A percentile compares a stretch with the other conserved stretches of the same genome.
These are phyloP conservation scores for Drosophila busckii DNA, from an alignment of 1,140 invertebrate genomes.

Conservation along the genomic window DNA sequence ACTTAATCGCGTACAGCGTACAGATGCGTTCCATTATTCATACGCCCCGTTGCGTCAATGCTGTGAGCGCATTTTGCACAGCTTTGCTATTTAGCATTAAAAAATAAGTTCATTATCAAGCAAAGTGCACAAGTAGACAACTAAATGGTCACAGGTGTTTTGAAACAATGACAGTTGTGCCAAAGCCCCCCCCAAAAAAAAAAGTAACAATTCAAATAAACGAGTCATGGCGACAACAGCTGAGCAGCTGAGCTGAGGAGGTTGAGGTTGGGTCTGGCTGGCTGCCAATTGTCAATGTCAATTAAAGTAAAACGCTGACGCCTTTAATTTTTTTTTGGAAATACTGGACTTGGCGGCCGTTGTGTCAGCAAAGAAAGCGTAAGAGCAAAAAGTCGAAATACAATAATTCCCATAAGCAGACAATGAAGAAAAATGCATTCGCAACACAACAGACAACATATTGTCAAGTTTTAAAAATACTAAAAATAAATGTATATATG, in stretches of 20 bases:
- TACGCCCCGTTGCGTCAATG: conserved; percentile 12
- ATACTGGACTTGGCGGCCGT: conserved; percentile 28
- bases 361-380: conserved; percentile 58
- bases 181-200: conserved; percentile 19
- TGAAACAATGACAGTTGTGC: conserved; percentile 19
- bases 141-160: conserved; percentile 15
- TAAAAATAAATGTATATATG: conserved; percentile 24
- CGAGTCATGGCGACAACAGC: neutral
- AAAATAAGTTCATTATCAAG: conserved; percentile 42
- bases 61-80: conserved; percentile 16
- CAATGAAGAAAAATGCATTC: conserved; percentile 50
- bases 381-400: conserved; percentile 16
- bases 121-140: conserved; percentile 23
- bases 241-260: neutral
- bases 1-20: conserved; percentile 13
- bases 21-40: conserved; percentile 31
- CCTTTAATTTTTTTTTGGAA: conserved; percentile 32
- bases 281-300: conserved; percentile 63
- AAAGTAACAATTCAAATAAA: conserved; percentile 4
- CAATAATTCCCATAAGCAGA: conserved; percentile 69
- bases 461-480: too few relatives aligned
- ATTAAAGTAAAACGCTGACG: conserved; percentile 68
- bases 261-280: conserved; percentile 21
- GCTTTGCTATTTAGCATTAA: conserved; percentile 19
- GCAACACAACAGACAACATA: conserved; percentile 25